Evolutionary conservation across 2,888 invertebrate genomes (phyloP), one percentile per base, ranked within the genome.

Genomic region (Aradus depressus): DNA sequence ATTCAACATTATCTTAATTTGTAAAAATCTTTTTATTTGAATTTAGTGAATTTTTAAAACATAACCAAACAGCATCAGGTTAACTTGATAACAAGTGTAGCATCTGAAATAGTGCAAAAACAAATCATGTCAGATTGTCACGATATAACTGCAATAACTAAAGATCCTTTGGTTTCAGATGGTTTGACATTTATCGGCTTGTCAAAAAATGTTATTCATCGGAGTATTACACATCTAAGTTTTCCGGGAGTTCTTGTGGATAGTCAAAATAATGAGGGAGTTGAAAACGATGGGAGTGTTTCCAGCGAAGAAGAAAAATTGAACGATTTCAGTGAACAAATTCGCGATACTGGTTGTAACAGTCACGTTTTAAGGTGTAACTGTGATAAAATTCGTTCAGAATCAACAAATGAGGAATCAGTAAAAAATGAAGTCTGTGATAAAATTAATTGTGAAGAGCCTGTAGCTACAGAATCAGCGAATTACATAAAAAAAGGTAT

Each of bases 151-250:
- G 18, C 34, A 18, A n/a, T 21, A 19, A 28, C 28, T 18, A 47
- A 18, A n/a, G 34, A 22, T 26, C 38, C 37, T 19, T 5, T 21
- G 6, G 10, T 14, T 35, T 21, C 31, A 21, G 44, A 51, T 16
- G 38, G 28, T 21, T 28, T 51, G 8, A 26, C 51, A 10, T 28
- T 51, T 26, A 22, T 51, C 22, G 47, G 43, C 37, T 43, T 48
- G 31, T 48, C 54, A 39, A 38, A 48, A 44, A 45, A 51, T 34
- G 44, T 48, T 34, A 37, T 51, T 37, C 51, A 51, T 25, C 44
- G 49, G 39, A 49, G 47, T 48, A 54, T 54, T 48, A 51, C 43
- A 38, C 42, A 48, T 42, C 35, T 47, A 6, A 48, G 48, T 42
- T 48, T 51, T 44, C 48, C 54, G n/a, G 37, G 54, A 19, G 41